Conservation (phyloP, 2,113 vertebrate genomes). For the Misgurnus anguillicaudatus region DNA sequence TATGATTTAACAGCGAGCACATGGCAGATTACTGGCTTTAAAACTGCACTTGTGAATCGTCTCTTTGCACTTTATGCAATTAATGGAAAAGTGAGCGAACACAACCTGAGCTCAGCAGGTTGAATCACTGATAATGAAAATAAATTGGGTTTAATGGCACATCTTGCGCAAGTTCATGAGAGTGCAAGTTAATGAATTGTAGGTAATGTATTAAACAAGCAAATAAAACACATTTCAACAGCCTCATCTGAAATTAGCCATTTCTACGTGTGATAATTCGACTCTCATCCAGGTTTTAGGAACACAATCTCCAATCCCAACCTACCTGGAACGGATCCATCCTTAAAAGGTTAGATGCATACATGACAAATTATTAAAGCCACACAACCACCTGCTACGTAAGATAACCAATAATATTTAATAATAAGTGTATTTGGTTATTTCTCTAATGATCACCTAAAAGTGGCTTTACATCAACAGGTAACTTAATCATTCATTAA, state of each 20-base stretch:
- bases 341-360: too few species aligned
- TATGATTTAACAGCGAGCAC: not conserved
- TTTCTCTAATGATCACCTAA: too few species aligned
- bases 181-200: not conserved
- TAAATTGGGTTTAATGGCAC: not conserved
- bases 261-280: not conserved
- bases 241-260: not conserved
- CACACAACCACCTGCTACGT: too few species aligned
- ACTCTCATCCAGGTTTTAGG: constrained; percentile 17
- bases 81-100: not conserved
- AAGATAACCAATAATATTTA: too few species aligned
- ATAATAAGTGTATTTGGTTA: too few species aligned
- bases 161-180: constrained; percentile 15
- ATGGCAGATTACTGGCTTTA: not conserved
- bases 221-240: constrained; percentile 7
- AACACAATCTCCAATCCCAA: not conserved
- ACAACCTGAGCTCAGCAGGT: not conserved
- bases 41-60: not conserved
- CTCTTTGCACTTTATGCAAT: not conserved
- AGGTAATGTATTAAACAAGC: not conserved
- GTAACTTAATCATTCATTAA: too few species aligned
- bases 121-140: not conserved
- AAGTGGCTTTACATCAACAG: too few species aligned
- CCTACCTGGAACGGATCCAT: not conserved
- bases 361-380: too few species aligned